Percentiles rank a stretch among this genome's conserved stretches.
These are phyloP conservation scores for Atrichornis clamosus DNA, from an alignment of 2,113 vertebrate species.

Conservation along the genomic window DNA sequence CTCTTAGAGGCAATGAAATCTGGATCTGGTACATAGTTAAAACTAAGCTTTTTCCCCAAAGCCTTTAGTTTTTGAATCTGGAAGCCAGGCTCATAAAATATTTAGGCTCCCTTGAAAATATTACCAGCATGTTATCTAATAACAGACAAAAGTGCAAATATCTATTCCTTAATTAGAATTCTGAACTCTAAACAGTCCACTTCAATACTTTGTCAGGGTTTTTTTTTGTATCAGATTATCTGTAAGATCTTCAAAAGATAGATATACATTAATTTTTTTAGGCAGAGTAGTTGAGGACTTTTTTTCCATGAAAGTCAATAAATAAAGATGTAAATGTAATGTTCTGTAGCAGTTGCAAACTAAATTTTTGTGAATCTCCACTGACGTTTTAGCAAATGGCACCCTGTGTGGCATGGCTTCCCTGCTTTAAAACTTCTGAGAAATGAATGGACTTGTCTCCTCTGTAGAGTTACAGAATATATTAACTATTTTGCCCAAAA, in stretches of 20 bases:
- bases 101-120: background rate
- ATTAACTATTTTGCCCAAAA: background rate
- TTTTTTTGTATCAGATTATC: background rate
- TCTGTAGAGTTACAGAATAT: background rate
- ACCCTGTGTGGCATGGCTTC: background rate
- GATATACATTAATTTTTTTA: background rate
- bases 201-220: background rate
- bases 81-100: background rate
- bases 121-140: background rate
- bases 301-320: background rate
- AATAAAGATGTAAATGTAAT: background rate
- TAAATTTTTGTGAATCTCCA: background rate
- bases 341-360: background rate
- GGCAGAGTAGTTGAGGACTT: background rate
- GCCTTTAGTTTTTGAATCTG: background rate
- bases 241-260: background rate
- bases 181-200: background rate
- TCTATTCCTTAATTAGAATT: background rate
- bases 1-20: background rate
- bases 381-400: background rate
- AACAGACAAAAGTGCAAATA: background rate
- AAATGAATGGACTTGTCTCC: background rate
- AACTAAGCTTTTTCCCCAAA: background rate
- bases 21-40: background rate
- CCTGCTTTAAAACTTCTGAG: background rate